phyloP scores from a whole-genome alignment of 2,113 vertebrate species.

The Suncus etruscus region DNA sequence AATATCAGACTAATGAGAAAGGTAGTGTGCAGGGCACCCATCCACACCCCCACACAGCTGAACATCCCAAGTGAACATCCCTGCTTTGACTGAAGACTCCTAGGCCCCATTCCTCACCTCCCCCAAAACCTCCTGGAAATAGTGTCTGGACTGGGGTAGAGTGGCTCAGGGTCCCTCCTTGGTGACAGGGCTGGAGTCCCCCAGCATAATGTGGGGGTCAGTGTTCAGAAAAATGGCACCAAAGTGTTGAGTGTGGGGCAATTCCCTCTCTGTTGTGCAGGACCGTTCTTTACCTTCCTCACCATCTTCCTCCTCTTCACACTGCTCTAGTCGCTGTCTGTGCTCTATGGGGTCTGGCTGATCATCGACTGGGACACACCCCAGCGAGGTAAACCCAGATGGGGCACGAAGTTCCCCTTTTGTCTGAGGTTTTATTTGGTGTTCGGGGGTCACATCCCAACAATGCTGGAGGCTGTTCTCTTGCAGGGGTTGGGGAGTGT shows the following conservation, averaged over 20 bases:
- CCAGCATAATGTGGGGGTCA: neutral
- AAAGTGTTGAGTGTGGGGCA: too few relatives aligned
- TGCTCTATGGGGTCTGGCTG: slow-evolving; percentile 88
- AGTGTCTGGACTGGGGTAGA: slow-evolving; percentile 88
- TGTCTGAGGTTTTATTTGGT: too few relatives aligned
- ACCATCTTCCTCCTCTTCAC: slow-evolving; percentile 89
- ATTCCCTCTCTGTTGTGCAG: slow-evolving; percentile 69
- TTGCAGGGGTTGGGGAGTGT: too few relatives aligned
- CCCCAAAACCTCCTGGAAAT: slow-evolving; percentile 79
- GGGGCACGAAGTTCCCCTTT: too few relatives aligned
- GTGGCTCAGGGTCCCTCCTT: too few relatives aligned
- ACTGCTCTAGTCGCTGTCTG: slow-evolving; percentile 85
- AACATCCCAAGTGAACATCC: neutral
- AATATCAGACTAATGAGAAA: neutral
- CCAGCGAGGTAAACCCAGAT: slow-evolving; percentile 84
- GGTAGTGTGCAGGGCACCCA: too few relatives aligned
- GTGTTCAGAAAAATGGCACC: too few relatives aligned
- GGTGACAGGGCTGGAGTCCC: too few relatives aligned
- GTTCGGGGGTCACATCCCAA: too few relatives aligned
- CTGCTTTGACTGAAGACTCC: neutral
- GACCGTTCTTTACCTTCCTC: slow-evolving; percentile 80
- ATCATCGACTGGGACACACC: slow-evolving; percentile 89
- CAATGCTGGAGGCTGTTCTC: neutral
- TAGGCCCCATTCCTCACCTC: rapidly evolving
- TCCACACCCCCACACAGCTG: neutral